These are phyloP conservation scores for Drosophila novamexicana DNA, from an alignment of 1,140 invertebrate species.

Conservation along the genomic window DNA sequence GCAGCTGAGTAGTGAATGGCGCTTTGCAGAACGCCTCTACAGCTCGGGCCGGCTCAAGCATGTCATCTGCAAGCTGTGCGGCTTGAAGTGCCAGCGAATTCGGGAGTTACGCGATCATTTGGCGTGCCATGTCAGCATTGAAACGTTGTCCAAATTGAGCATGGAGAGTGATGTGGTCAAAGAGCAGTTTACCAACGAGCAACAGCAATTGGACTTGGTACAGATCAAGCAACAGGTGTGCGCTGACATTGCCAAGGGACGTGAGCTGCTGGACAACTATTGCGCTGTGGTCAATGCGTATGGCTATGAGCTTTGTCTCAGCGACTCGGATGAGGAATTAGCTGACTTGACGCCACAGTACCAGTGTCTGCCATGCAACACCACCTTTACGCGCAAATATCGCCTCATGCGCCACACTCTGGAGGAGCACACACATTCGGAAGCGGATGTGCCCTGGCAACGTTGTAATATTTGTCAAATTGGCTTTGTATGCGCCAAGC, in stretches of 20 bases:
- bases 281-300: slow-evolving; percentile 59
- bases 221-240: slow-evolving; percentile 46
- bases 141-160: slow-evolving; percentile 43
- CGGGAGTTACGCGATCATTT: slow-evolving; percentile 59
- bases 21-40: slow-evolving; percentile 67
- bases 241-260: slow-evolving; percentile 45
- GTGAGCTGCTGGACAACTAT: slow-evolving; percentile 43
- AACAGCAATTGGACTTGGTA: slow-evolving; percentile 21
- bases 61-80: slow-evolving; percentile 69
- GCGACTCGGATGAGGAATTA: slow-evolving; percentile 69
- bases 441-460: slow-evolving; percentile 23
- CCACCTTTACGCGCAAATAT: slow-evolving; percentile 54
- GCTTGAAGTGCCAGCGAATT: slow-evolving; percentile 37
- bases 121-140: slow-evolving; percentile 18
- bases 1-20: slow-evolving; percentile 45
- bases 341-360: slow-evolving; percentile 31
- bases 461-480: slow-evolving; percentile 67
- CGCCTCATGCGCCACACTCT: slow-evolving; percentile 61
- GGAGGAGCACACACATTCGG: slow-evolving; percentile 47
- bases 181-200: slow-evolving; percentile 41
- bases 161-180: slow-evolving; percentile 54
- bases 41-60: slow-evolving; percentile 38
- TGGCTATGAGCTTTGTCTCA: slow-evolving; percentile 71
- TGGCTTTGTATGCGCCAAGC: slow-evolving; percentile 57
- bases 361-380: slow-evolving; percentile 50